Percentiles rank a stretch among this genome's conserved stretches.
Evolutionary conservation across 2,797 vertebrate species (phyloP).

Genomic region (Coendou prehensilis): DNA sequence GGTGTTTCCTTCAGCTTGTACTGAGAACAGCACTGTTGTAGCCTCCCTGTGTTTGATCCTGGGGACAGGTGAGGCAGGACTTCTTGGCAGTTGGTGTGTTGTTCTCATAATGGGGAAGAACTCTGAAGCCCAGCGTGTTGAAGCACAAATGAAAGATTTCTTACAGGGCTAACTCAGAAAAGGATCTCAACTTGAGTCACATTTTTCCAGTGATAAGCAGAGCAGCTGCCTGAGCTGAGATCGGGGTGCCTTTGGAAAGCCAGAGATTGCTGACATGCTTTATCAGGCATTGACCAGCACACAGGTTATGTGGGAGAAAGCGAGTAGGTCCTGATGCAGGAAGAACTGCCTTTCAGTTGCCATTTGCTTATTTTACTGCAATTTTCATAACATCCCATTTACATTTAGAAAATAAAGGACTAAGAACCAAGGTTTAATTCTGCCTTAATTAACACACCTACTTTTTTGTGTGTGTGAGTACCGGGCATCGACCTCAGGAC

Average conservation of each 20-base stretch:
- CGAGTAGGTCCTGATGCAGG: neutral
- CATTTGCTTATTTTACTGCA: neutral
- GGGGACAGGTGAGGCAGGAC: neutral
- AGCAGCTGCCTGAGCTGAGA: neutral
- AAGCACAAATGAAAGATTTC: neutral
- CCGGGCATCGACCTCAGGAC: no score
- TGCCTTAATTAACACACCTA: neutral
- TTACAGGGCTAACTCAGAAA: neutral
- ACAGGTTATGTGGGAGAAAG: neutral
- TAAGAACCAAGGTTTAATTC: neutral
- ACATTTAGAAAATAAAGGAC: neutral
- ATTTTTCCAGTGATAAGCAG: neutral
- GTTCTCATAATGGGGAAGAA: neutral
- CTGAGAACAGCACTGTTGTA: neutral
- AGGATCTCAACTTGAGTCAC: neutral
- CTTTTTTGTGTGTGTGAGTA: no score
- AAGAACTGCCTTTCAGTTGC: neutral
- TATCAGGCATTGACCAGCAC: no score
- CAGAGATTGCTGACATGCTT: neutral
- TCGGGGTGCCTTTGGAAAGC: neutral
- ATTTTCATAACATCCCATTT: neutral
- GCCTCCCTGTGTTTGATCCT: neutral
- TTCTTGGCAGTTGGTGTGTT: neutral
- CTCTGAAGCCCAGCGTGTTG: neutral
- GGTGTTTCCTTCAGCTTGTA: neutral